Conservation (phyloP, 2,797 vertebrate genomes). For the Brotula barbata region DNA sequence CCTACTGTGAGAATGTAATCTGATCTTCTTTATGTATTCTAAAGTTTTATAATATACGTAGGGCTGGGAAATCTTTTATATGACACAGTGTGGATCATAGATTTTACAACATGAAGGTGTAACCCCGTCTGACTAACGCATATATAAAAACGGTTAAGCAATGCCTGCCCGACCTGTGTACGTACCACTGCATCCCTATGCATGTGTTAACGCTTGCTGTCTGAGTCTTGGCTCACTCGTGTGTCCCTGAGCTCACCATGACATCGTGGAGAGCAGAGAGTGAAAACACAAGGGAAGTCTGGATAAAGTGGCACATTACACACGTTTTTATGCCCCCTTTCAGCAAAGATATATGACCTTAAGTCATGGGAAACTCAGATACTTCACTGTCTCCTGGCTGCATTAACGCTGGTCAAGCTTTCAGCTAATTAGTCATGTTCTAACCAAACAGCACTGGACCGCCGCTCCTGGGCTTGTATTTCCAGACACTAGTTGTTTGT, state of each 20-base stretch:
- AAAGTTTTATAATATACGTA: neutral
- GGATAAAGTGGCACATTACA: constrained; percentile 37
- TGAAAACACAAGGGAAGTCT: constrained; percentile 40
- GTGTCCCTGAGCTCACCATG: constrained; percentile 31
- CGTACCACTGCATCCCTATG: neutral
- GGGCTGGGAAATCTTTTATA: neutral
- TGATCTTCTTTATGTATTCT: neutral
- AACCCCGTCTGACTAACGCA: neutral
- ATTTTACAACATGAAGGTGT: neutral
- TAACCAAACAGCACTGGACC: constrained; percentile 46
- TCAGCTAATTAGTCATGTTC: constrained; percentile 57
- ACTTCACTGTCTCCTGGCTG: constrained; percentile 52
- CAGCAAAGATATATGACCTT: constrained; percentile 52
- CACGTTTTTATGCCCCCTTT: constrained; percentile 39
- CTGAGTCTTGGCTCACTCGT: constrained; percentile 8
- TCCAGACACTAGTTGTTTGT: constrained; percentile 60
- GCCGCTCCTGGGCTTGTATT: constrained; percentile 42
- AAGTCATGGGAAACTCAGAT: constrained; percentile 65
- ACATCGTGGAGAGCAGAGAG: constrained; percentile 18
- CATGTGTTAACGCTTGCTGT: constrained; percentile 6
- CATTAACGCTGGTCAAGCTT: constrained; percentile 40
- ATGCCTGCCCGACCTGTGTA: neutral
- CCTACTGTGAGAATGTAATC: constrained; percentile 65
- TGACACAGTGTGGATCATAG: neutral
- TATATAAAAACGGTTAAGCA: neutral